Evolutionary conservation across 1,140 invertebrate genomes (phyloP), one percentile per base, ranked within the genome.

Genomic region (Drosophila persimilis): DNA sequence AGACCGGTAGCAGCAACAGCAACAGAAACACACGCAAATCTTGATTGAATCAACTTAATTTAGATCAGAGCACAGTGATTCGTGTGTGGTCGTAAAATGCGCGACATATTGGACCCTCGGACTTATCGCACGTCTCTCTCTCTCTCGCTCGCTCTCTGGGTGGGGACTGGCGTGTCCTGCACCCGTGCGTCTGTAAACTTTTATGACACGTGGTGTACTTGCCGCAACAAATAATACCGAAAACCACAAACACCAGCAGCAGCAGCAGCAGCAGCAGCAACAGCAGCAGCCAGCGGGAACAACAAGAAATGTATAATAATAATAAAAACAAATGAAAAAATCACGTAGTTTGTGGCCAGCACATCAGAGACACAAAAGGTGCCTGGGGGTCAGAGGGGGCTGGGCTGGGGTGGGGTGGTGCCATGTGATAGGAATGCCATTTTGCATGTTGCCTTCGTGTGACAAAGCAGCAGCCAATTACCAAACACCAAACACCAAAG

Each of bases 11-110:
- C 24, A 26, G 24, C 4, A 5, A 5, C 3, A 26, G 56, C 52
- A 9, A 59, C 35, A 50, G 50, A 39, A 31, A 20, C 20, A 20
- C 78, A 86, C 73, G 80, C 77, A 85, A 86, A 85, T 85, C 80
- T 85, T 85, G 80, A 85, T 85, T 85, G 80, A 85, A 85, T 86
- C 80, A 86, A 85, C 80, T 85, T 85, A 85, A 85, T 85, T 85
- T 85, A 85, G 80, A 85, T 85, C 80, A 85, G 80, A 77, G 79
- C 55, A 61, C 80, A 85, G 77, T 86, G 80, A 85, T 85, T 85
- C 77, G 80, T 80, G 69, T 86, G 77, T 61, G 83, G 67, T 81
- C 83, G 80, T 85, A 85, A 85, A 85, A 85, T 74, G 77, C 83
- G 80, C 80, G 80, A 86, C 80, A 86, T 86, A 85, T 86, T 86